Base-by-base conservation (phyloP, 2,888 invertebrate species). In the Tillus elongatus region DNA sequence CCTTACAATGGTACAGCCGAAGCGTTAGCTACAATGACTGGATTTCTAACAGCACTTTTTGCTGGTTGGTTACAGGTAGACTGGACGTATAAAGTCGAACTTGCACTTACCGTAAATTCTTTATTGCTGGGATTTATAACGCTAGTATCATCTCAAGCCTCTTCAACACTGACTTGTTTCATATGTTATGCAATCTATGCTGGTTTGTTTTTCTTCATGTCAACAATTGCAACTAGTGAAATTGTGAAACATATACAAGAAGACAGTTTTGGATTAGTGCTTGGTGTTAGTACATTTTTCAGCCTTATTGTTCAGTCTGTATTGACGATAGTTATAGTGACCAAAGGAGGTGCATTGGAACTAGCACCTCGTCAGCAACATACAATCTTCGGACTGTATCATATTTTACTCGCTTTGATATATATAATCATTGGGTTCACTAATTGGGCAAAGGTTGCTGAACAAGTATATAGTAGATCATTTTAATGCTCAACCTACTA, bases 361-460 rank as follows among this genome's bases (percentile, higher is more conserved):
- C 6, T 19, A n/a, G 24, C 6, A 19, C n/a, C 24, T 8, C 24
- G 24, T 19, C 6, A 19, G 6, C 24, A 19, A n/a, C n/a, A 8
- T n/a, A 19, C n/a, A 6, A 8, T 19, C 6, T 19, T 8, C 24
- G 24, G 24, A 19, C n/a, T 19, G 24, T 19, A 19, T n/a, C n/a
- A 19, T 19, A 8, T 19, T 8, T n/a, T 19, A 8, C 6, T 19
- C 6, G 24, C 24, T 8, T 6, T 19, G 6, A 19, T 19, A 8
- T 19, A 19, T 19, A 19, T 19, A 8, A 19, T 19, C 24, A 19
- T 19, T n/a, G 24, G 24, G 24, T n/a, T 19, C n/a, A 19, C 24
- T 19, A 19, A 19, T 19, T 19, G 24, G 24, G 24, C 24, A 8
- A 19, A 19, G n/a, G 24, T n/a, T 19, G 24, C 24, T 19, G 24